phyloP scores from a whole-genome alignment of 2,113 vertebrate species.

The Alligator mississippiensis region DNA sequence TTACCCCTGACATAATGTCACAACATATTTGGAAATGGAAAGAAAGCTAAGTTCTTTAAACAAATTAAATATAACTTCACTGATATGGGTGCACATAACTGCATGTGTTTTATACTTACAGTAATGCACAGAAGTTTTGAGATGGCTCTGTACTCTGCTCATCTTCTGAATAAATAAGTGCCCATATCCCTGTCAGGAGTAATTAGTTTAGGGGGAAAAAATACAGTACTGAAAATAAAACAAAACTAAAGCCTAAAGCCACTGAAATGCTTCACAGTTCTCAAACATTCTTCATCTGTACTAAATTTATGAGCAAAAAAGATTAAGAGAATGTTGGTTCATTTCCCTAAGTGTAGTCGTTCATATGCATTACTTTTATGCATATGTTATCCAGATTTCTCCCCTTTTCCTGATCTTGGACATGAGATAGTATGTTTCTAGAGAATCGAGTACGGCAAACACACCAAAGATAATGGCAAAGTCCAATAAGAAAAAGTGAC shows the following conservation, averaged over 20 bases:
- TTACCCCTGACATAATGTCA: too few relatives aligned
- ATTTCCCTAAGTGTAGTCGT: not conserved
- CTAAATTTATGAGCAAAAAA: not conserved
- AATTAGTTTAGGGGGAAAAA: not conserved
- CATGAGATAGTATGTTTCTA: slow-evolving; percentile 37
- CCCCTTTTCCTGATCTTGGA: not conserved
- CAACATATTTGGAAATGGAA: too few relatives aligned
- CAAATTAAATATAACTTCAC: too few relatives aligned
- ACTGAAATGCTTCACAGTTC: not conserved
- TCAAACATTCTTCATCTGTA: not conserved
- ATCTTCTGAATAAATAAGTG: too few relatives aligned
- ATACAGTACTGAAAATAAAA: not conserved
- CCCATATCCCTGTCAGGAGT: too few relatives aligned
- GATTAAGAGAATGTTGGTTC: not conserved
- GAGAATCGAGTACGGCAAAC: not conserved
- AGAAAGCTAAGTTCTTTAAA: too few relatives aligned
- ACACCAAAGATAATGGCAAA: slow-evolving; percentile 4
- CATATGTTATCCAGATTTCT: not conserved
- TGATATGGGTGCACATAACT: too few relatives aligned
- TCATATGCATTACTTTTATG: not conserved
- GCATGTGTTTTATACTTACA: too few relatives aligned
- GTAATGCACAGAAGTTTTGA: not conserved
- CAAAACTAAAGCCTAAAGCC: not conserved
- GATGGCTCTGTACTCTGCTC: not conserved
- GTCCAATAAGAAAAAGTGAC: slow-evolving; percentile 6